phyloP scores from a whole-genome alignment of 2,113 vertebrate species.

The Peucedramus taeniatus region DNA sequence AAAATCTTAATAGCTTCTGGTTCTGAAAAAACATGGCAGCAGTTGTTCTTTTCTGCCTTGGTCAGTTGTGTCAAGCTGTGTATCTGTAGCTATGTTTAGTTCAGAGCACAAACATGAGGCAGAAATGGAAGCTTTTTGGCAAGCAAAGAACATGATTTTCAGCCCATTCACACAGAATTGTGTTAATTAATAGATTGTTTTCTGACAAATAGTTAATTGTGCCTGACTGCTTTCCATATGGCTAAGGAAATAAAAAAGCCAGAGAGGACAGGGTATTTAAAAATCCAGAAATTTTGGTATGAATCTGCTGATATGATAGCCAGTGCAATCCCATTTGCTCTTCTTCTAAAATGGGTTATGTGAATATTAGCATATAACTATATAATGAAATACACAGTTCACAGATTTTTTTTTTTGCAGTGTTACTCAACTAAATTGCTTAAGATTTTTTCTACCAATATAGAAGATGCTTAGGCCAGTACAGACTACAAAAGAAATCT shows the following conservation, averaged over 20 bases:
- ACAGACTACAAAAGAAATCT: not conserved
- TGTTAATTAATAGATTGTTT: slow-evolving; percentile 52
- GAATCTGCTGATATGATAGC: not conserved
- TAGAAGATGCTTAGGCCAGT: not conserved
- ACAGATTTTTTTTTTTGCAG: not conserved
- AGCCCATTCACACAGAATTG: not conserved
- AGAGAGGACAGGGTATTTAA: not conserved
- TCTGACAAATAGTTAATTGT: slow-evolving; percentile 48
- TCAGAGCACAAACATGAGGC: slow-evolving; percentile 1
- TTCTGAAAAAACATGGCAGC: not conserved
- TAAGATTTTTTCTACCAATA: not conserved
- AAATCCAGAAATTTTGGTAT: not conserved
- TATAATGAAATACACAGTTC: not conserved
- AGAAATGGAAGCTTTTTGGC: slow-evolving; percentile 35
- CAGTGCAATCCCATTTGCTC: not conserved
- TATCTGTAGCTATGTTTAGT: slow-evolving; percentile 41
- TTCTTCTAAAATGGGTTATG: not conserved
- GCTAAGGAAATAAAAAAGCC: not conserved
- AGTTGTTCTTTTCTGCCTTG: slow-evolving; percentile 12
- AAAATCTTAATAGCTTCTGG: not conserved
- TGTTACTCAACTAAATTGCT: not conserved
- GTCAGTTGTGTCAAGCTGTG: slow-evolving; percentile 10
- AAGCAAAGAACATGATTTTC: not conserved
- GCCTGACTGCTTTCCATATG: slow-evolving; percentile 12
- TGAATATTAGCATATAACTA: not conserved